These are phyloP conservation scores for Haliclona indistincta DNA, from an alignment of 37 sponge, comb jelly and placozoan genomes.

Conservation along the genomic window DNA sequence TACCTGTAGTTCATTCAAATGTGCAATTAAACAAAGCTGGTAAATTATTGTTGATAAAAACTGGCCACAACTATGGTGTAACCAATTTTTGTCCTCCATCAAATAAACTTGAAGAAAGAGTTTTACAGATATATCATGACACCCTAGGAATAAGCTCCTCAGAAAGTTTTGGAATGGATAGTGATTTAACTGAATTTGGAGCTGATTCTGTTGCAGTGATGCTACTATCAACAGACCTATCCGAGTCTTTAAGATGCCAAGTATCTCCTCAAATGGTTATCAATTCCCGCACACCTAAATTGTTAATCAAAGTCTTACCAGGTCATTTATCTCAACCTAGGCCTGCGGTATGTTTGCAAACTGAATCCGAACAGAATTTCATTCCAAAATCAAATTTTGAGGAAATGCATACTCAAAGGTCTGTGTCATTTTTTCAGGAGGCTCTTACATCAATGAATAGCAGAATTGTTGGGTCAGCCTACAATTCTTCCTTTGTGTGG, in stretches of 20 bases:
- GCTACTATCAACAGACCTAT: neutral
- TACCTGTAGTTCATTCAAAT: neutral
- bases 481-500: conserved; percentile 1
- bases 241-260: no score
- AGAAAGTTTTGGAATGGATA: neutral
- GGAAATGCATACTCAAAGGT: no score
- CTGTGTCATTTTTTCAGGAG: no score
- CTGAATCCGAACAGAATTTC: no score
- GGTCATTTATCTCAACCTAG: no score
- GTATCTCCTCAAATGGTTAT: no score
- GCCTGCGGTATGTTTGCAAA: no score
- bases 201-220: neutral
- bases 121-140: neutral
- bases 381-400: no score
- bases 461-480: neutral
- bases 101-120: neutral
- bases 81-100: neutral
- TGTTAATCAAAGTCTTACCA: no score
- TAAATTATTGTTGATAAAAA: neutral
- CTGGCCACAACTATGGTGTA: neutral
- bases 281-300: no score
- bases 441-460: neutral
- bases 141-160: neutral
- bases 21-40: neutral
- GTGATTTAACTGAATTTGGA: neutral